phyloP scores from a whole-genome alignment of 2,888 invertebrate genomes.

The Eucera pruinosa region DNA sequence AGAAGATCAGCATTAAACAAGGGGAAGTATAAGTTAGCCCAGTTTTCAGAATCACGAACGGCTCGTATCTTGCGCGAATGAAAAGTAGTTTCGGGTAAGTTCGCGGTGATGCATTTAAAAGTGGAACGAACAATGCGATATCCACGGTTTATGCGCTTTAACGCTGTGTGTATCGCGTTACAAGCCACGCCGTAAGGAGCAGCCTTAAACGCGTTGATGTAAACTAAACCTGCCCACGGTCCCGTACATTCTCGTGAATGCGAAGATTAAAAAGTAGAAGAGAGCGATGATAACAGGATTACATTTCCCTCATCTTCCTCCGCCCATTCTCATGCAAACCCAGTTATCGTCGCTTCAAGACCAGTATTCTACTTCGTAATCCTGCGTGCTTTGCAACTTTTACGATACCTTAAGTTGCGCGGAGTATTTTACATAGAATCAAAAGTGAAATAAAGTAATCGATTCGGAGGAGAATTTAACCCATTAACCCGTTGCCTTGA shows the following conservation, averaged over 20 bases:
- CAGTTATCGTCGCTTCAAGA: slow-evolving; percentile 2
- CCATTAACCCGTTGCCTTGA: too few relatives aligned
- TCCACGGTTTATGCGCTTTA: slow-evolving; percentile 8
- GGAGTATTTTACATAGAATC: too few relatives aligned
- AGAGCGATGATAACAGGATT: slow-evolving; percentile 41
- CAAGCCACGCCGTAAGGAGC: slow-evolving; percentile 5
- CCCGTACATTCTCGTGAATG: slow-evolving; percentile 6
- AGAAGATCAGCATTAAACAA: too few relatives aligned
- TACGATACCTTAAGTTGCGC: too few relatives aligned
- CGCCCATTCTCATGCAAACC: slow-evolving; percentile 6
- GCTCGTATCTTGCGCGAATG: slow-evolving; percentile 16
- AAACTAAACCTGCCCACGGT: slow-evolving; percentile 31
- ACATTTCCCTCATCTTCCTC: neutral
- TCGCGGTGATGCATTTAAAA: slow-evolving; percentile 9
- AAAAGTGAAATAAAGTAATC: too few relatives aligned
- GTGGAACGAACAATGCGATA: slow-evolving; percentile 30
- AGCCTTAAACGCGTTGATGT: slow-evolving; percentile 24
- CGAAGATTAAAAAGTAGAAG: slow-evolving; percentile 38
- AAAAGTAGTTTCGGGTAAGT: slow-evolving; percentile 9
- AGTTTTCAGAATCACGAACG: neutral
- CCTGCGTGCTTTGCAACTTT: neutral
- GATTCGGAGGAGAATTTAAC: too few relatives aligned
- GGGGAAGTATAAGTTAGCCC: too few relatives aligned
- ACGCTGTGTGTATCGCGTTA: slow-evolving; percentile 19
- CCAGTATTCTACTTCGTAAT: neutral